Evolutionary conservation across 2,113 vertebrate species (phyloP), one percentile per base, ranked within the genome.

Genomic region (Grallaria varia): DNA sequence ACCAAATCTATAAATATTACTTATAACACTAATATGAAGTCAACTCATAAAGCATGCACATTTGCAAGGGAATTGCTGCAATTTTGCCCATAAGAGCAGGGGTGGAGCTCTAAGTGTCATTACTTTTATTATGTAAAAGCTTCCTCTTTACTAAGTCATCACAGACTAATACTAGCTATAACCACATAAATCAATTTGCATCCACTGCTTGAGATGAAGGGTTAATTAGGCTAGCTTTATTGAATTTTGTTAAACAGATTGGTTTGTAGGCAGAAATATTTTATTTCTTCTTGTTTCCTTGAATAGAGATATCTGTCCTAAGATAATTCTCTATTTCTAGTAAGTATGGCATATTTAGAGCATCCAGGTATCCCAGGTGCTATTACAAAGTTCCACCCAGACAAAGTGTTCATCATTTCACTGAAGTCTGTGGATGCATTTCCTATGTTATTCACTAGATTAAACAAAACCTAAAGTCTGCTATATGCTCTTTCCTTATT

Each of bases 191-290:
- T 55, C 0, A 1, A 31, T 77, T 90, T 8, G 4, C 42, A 44
- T 74, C 23, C 33, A 80, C 22, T 59, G 3, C 18, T 77, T 83
- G 15, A 92, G 30, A 89, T 35, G 30, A 92, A 92, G 55, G 53
- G 78, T 92, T 90, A 95, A 84, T 95, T 90, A 81, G 45, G 14
- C 44, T 80, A 92, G 45, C 20, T 20, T 90, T 92, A 55, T 24
- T 84, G 64, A 47, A 84, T 52, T 84, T 84, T 74, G 47, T 59
- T 90, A 84, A 92, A 74, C 55, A 90, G 55, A 92, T 50, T 75
- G 55, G 52, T 86, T 89, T 86, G 42, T 84, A 87, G 73, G 76
- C 60, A 92, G 80, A 50, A 95, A 87, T 55, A 21, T 58, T 96
- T 40, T 16, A 39, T 83, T 93, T 86, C 35, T 71, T 86, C 63